These are phyloP conservation scores for Apodemus sylvaticus DNA, from an alignment of 2,113 vertebrate genomes.

Conservation along the genomic window DNA sequence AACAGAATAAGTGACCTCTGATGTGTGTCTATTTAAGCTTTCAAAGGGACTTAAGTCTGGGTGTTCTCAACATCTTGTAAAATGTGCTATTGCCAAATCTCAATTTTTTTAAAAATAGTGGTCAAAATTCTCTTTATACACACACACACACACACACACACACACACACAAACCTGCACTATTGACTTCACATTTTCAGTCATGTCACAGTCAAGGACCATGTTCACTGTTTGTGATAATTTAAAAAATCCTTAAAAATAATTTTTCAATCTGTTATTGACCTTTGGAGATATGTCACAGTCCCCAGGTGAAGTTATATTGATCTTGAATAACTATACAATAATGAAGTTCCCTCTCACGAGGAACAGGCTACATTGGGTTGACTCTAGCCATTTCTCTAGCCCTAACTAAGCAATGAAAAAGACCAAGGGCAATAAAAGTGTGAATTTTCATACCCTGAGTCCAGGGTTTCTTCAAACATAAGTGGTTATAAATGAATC, in stretches of 20 bases:
- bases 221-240: neutral
- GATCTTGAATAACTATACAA: neutral
- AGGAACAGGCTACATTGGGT: too few species aligned
- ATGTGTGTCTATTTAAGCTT: neutral
- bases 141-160: neutral
- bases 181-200: neutral
- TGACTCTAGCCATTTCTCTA: neutral
- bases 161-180: neutral
- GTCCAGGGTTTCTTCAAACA: neutral
- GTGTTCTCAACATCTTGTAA: neutral
- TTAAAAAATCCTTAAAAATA: neutral
- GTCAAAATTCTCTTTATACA: neutral
- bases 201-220: neutral
- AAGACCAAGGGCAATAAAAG: neutral
- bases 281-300: neutral
- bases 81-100: neutral
- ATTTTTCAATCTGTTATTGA: neutral
- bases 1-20: neutral
- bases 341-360: neutral
- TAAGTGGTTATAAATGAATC: neutral
- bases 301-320: neutral
- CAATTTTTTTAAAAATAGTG: neutral
- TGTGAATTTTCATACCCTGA: neutral
- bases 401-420: neutral
- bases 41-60: neutral